Conservation (phyloP, 2,113 vertebrate genomes). For the Damaliscus lunatus region DNA sequence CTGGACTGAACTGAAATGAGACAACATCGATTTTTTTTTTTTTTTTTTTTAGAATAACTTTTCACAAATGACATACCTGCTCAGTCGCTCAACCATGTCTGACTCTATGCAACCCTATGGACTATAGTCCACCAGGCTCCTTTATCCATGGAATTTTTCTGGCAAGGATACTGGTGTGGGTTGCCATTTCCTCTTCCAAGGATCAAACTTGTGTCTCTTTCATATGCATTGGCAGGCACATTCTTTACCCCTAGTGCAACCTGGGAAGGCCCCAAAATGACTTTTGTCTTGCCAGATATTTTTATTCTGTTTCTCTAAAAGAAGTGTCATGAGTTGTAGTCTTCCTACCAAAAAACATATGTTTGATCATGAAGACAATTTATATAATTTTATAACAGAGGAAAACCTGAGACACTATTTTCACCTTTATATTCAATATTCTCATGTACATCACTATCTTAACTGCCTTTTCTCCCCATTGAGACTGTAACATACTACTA, state of each 20-base stretch:
- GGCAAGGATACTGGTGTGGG: not conserved
- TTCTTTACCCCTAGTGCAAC: not conserved
- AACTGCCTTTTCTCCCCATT: accelerated
- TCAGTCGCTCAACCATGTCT: accelerated
- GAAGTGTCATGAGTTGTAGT: not conserved
- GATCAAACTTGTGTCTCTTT: not conserved
- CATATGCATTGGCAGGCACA: not conserved
- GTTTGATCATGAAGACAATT: not conserved
- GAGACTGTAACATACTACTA: not conserved
- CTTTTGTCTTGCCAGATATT: not conserved
- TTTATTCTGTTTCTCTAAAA: not conserved
- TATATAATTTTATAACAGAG: not conserved
- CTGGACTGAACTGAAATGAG: not conserved
- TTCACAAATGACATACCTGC: not conserved
- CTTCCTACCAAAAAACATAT: not conserved
- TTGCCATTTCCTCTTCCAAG: not conserved
- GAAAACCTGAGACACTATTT: not conserved
- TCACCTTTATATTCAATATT: not conserved
- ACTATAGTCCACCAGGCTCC: not conserved
- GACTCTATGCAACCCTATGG: not conserved
- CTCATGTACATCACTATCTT: not conserved
- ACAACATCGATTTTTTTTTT: not conserved
- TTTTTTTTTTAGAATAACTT: not conserved
- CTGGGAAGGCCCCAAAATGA: not conserved
- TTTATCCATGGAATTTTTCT: not conserved